Conservation (phyloP, 2,113 vertebrate genomes). For the Pteropus alecto region DNA sequence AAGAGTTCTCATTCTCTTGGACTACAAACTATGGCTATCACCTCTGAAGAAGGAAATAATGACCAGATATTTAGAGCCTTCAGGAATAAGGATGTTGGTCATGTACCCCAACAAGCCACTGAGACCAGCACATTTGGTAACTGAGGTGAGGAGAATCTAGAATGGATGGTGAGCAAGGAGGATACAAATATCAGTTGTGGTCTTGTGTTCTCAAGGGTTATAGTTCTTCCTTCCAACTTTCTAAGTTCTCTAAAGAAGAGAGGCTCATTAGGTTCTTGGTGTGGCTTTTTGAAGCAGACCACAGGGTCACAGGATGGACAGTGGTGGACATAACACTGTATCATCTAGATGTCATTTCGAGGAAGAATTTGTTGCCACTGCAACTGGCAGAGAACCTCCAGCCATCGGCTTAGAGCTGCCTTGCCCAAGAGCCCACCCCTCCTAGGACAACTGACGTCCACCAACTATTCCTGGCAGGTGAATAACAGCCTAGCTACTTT, state of each 20-base stretch:
- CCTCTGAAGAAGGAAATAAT: neutral
- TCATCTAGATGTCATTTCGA: neutral
- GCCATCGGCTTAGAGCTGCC: neutral
- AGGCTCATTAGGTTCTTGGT: neutral
- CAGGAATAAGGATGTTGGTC: too few relatives aligned
- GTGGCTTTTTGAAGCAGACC: neutral
- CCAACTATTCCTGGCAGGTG: neutral
- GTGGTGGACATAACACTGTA: neutral
- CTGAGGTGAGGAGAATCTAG: neutral
- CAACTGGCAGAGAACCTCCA: neutral
- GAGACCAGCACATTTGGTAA: too few relatives aligned
- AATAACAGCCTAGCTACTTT: neutral
- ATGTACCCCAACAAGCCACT: neutral
- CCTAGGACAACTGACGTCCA: neutral
- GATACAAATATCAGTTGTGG: neutral
- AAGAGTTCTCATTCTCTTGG: neutral
- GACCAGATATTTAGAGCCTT: neutral
- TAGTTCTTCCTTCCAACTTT: neutral
- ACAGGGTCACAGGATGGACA: neutral
- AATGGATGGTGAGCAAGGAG: neutral
- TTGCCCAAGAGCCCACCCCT: neutral
- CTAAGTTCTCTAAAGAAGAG: neutral
- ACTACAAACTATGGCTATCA: neutral
- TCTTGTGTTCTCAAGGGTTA: neutral
- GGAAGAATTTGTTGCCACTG: neutral